Evolutionary conservation across 2,113 vertebrate genomes (phyloP).

Genomic region (Aspidoscelis tigris): DNA sequence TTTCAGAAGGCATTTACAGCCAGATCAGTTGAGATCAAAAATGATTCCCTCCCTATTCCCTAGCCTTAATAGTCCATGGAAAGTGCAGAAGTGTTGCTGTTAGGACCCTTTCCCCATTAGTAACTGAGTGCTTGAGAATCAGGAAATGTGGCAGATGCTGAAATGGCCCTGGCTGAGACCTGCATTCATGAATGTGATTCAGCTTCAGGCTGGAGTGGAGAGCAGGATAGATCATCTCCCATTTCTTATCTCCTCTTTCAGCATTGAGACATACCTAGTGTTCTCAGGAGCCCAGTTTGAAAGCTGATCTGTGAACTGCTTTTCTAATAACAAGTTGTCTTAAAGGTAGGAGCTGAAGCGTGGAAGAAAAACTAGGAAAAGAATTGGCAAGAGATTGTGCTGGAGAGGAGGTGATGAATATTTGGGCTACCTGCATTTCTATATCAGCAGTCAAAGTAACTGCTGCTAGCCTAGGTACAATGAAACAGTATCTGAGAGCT

Average conservation of each 20-base stretch:
- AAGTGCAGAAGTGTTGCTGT: background rate
- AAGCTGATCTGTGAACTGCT: background rate
- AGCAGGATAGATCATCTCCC: background rate
- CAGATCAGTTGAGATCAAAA: background rate
- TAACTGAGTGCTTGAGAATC: background rate
- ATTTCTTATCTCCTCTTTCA: slow-evolving; percentile 1
- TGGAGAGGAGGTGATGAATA: background rate
- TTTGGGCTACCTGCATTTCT: slow-evolving; percentile 13
- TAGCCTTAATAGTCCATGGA: background rate
- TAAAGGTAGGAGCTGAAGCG: background rate
- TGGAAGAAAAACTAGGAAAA: background rate
- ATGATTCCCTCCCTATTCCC: background rate
- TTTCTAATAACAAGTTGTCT: background rate
- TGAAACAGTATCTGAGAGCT: slow-evolving; percentile 7
- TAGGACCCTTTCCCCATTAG: no score
- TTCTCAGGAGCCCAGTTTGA: background rate
- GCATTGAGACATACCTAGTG: background rate
- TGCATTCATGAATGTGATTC: background rate
- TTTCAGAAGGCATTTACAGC: background rate
- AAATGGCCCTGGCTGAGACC: background rate
- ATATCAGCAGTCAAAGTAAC: background rate
- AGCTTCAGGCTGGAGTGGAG: background rate
- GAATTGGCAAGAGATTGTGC: background rate
- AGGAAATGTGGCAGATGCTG: background rate
- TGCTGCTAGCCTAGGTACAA: no score